Evolutionary conservation across 2,797 vertebrate genomes (phyloP), one percentile per base, ranked within the genome.

Genomic region (Schizopygopsis malacanthus): DNA sequence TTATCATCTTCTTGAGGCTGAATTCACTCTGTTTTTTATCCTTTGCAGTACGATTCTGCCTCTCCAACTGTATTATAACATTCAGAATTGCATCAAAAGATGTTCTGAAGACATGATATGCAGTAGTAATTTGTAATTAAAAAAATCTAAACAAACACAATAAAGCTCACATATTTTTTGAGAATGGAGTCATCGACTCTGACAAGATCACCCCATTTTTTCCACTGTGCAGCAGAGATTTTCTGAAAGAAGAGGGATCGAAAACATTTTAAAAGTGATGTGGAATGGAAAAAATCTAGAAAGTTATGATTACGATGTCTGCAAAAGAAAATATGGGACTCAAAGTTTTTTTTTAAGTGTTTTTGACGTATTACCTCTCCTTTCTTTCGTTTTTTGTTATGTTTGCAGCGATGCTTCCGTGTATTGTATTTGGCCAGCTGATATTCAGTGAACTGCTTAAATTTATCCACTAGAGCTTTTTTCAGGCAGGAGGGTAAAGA

Each of bases 391-490:
- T 90, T 93, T 61, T 73, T 78, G 82, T 97, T 41, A 3, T 12
- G 59, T 25, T 39, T 33, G 37, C 96, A 95, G 56, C 95, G 94
- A 56, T 97, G 96, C 87, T 95, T 96, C 69, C 96, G 94, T 0
- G 95, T 95, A 90, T 97, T 97, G 92, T 98, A 98, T 82, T 98
- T 98, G 54, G 97, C 97, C 92, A 98, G 91, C 82, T 98, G 97
- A 91, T 97, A 97, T 90, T 97, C 96, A 45, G 86, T 95, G 90
- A 98, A 98, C 91, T 97, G 92, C 89, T 95, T 95, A 91, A 98
- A 98, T 90, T 97, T 97, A 87, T 97, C 95, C 0, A 86, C 87
- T 92, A 98, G 93, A 0, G 93, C 95, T 82, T 96, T 95, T 81
- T 97, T 97, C 87, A 98, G 94, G 80, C 97, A 97, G 80, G 92